phyloP scores from a whole-genome alignment of 2,888 invertebrate species.

The Phytoseiulus persimilis region DNA sequence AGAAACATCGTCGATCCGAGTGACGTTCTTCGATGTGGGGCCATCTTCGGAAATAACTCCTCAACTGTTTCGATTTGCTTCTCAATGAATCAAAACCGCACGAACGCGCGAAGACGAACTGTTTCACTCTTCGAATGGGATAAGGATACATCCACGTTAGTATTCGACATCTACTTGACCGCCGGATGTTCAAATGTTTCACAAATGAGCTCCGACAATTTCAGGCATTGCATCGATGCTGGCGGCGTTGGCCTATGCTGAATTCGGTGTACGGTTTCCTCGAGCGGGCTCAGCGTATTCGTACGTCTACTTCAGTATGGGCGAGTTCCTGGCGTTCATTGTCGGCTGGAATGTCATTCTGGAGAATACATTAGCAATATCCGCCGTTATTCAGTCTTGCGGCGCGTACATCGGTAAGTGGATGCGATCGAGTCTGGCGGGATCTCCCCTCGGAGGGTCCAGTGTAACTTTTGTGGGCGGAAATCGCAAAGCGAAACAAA shows the following conservation, averaged over 20 bases:
- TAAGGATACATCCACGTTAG: background rate
- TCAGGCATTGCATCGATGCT: slow-evolving; percentile 64
- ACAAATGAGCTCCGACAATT: background rate
- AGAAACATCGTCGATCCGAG: too few relatives aligned
- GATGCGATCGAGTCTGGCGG: background rate
- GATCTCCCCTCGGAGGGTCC: background rate
- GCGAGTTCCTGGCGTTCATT: slow-evolving; percentile 50
- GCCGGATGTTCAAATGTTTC: background rate
- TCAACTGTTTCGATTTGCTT: too few relatives aligned
- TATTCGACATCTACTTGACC: background rate
- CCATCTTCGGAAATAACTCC: too few relatives aligned
- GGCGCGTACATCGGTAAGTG: slow-evolving; percentile 44
- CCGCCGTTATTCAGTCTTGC: slow-evolving; percentile 42
- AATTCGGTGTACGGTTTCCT: slow-evolving; percentile 51
- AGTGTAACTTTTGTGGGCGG: too few relatives aligned
- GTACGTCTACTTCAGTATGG: slow-evolving; percentile 50
- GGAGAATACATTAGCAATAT: slow-evolving; percentile 17
- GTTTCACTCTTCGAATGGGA: background rate
- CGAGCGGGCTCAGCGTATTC: slow-evolving; percentile 52
- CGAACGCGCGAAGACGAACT: too few relatives aligned
- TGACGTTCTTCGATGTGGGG: too few relatives aligned
- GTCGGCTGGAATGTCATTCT: slow-evolving; percentile 49
- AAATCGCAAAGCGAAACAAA: too few relatives aligned
- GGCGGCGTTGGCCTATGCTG: slow-evolving; percentile 63
- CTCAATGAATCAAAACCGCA: too few relatives aligned